Evolutionary conservation across 1,140 invertebrate species (phyloP).

Genomic region (Papilio dardanus): DNA sequence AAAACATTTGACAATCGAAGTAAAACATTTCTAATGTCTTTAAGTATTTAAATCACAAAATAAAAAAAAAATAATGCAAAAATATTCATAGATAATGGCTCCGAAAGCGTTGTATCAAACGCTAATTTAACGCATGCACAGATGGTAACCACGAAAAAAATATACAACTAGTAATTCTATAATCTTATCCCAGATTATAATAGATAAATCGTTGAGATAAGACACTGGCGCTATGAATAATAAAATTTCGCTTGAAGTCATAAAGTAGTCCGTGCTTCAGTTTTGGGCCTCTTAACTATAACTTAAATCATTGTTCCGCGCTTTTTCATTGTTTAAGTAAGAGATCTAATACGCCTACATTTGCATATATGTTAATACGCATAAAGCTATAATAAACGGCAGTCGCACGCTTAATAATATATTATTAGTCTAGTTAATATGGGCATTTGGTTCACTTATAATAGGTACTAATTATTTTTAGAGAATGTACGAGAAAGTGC

Average conservation of each 20-base stretch:
- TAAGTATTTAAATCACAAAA: not conserved
- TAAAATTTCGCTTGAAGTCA: slow-evolving; percentile 11
- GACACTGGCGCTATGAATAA: slow-evolving; percentile 3
- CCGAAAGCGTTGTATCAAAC: slow-evolving; percentile 39
- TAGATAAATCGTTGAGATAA: slow-evolving; percentile 47
- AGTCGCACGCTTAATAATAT: not conserved
- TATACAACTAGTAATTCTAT: slow-evolving; percentile 27
- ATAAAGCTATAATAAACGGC: not conserved
- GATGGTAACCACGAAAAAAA: slow-evolving; percentile 25
- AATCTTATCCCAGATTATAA: slow-evolving; percentile 41
- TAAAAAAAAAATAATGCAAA: not conserved
- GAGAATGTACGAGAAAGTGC: not conserved
- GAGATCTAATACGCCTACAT: not conserved
- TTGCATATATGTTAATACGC: not conserved
- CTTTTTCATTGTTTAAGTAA: slow-evolving; percentile 24
- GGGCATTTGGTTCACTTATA: slow-evolving; percentile 14
- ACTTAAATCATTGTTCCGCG: not conserved
- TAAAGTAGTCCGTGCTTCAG: slow-evolving; percentile 26
- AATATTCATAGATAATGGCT: slow-evolving; percentile 40
- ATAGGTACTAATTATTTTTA: not conserved
- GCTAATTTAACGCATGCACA: slow-evolving; percentile 8
- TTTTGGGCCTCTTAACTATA: not conserved
- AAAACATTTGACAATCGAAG: not conserved
- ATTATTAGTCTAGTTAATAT: not conserved
- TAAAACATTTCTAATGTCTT: not conserved